Base-by-base conservation (phyloP, 2,797 vertebrate genomes). In the Gadopsis marmoratus region DNA sequence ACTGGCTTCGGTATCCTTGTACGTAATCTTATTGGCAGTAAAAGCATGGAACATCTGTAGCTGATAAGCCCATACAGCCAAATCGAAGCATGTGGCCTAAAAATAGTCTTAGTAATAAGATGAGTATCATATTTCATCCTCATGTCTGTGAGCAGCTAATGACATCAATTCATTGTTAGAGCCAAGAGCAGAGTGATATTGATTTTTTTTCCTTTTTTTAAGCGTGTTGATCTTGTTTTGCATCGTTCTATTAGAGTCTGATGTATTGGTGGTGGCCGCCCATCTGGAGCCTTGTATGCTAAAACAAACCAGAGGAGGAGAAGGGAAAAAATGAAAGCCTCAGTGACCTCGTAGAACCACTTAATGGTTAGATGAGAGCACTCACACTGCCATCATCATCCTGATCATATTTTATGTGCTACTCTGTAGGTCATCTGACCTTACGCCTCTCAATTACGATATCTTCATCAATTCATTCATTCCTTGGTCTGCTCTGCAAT, bases 151-250 rank as follows among this genome's bases (percentile, higher is more conserved):
- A 78, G 70, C 64, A 3, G 14, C 81, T 91, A 92, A 91, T 86
- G 70, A 84, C 68, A 86, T 85, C 67, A 78, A 59, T 76, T 88
- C 48, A 79, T 60, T 58, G 48, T 16, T 21, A 80, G 63, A 82
- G 75, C 73, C 53, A 61, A 82, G 58, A 78, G 77, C 4, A 4
- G 71, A 89, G 79, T 56, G 80, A 47, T 89, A 94, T 93, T 89
- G 91, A 93, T 53, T 76, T 63, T 63, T 50, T 33, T 83, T 79
- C 92, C n/a, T 75, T 62, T 63, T 51, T n/a, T 83, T 77, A 85
- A 88, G 69, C 12, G 54, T 17, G 29, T 54, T 88, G 76, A 86
- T 89, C 78, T 87, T 83, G 55, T 74, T 81, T 83, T 80, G 70
- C 58, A 79, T 76, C 2, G 4, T 55, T 78, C 61, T 61, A 73